Evolutionary conservation across 2,888 invertebrate genomes (phyloP).

Genomic region (Scaptomyza caliginosa): DNA sequence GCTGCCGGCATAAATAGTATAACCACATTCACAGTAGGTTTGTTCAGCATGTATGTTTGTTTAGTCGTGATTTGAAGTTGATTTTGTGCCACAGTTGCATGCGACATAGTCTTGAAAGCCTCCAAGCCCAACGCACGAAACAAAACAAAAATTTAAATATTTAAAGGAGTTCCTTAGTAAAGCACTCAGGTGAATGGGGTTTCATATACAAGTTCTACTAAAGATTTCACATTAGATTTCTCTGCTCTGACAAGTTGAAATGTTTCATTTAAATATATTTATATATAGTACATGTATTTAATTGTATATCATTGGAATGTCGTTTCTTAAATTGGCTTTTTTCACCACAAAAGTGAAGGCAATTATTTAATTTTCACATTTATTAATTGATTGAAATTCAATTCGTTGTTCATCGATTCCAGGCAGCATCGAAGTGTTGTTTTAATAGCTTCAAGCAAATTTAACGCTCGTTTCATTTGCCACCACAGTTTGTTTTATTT

Average conservation of each 20-base stretch:
- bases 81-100: conserved; percentile 61
- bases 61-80: conserved; percentile 74
- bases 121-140: conserved; percentile 50
- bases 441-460: conserved; percentile 47
- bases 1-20: conserved; percentile 70
- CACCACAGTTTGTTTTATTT: too few species aligned
- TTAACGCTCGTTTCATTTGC: conserved; percentile 22
- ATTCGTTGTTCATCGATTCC: conserved; percentile 23
- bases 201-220: neutral
- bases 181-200: conserved; percentile 37
- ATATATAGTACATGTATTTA: too few species aligned
- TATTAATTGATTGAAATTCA: conserved; percentile 63
- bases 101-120: conserved; percentile 20
- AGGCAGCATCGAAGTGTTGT: neutral
- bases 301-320: neutral
- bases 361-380: conserved; percentile 57
- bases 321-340: conserved; percentile 15
- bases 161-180: conserved; percentile 37
- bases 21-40: conserved; percentile 64
- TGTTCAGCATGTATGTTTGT: conserved; percentile 61
- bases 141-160: conserved; percentile 48
- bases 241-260: neutral
- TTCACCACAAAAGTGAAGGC: conserved; percentile 37
- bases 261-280: neutral
- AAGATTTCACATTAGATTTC: neutral